Evolutionary conservation across 2,113 vertebrate genomes (phyloP).

Genomic region (Vidua chalybeata): DNA sequence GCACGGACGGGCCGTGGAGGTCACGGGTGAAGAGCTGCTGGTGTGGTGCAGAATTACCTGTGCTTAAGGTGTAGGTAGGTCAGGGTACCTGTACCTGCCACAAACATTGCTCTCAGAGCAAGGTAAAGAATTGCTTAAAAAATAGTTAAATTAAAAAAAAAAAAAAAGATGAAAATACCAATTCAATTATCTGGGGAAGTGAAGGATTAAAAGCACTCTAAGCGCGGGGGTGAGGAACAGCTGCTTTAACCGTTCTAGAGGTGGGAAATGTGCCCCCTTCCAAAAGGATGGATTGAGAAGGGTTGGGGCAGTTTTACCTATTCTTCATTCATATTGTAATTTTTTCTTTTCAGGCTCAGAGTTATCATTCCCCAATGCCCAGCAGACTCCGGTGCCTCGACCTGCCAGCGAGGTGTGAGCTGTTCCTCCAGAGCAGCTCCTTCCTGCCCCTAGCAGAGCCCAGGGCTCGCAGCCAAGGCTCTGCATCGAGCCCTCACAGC

Average conservation of each 20-base stretch:
- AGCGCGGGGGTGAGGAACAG: not conserved
- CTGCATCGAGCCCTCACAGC: not conserved
- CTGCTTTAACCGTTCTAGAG: not conserved
- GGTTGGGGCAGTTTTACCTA: not conserved
- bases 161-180: not conserved
- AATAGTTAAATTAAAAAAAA: not conserved
- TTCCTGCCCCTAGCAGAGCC: not conserved
- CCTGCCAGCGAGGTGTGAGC: not conserved
- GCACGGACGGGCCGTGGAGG: not conserved
- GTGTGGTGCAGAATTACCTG: not conserved
- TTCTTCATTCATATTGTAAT: not conserved
- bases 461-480: not conserved
- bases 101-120: not conserved
- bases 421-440: not conserved
- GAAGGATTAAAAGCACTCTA: not conserved
- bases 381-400: not conserved
- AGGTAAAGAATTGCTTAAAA: not conserved
- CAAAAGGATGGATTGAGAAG: not conserved
- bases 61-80: not conserved
- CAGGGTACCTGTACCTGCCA: no score
- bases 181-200: not conserved
- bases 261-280: rapidly evolving
- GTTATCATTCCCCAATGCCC: not conserved
- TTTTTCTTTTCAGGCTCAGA: not conserved
- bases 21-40: not conserved